Base-by-base conservation (phyloP, 2,888 invertebrate species). In the Pherbina coryleti region DNA sequence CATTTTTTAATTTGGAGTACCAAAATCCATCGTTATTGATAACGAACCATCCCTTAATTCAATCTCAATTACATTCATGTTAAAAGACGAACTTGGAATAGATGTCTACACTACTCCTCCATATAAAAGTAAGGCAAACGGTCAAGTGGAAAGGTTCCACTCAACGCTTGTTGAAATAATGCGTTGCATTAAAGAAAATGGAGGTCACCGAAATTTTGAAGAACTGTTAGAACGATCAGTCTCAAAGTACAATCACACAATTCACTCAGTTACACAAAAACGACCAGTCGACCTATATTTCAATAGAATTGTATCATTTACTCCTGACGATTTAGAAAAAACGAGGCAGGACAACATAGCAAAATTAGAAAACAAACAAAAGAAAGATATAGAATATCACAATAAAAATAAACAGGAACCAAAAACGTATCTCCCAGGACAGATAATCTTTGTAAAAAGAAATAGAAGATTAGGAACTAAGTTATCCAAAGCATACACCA, bases 181-280 rank as follows among this genome's bases (percentile, higher is more conserved):
- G n/a, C n/a, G n/a, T n/a, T n/a, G n/a, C n/a, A n/a, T n/a, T n/a
- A n/a, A n/a, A 51, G 37, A 70, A 19, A 76, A 80, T 1, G 76
- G 74, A 5, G 53, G 53, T 60, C 31, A 76, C 25, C 71, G 70
- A 37, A 69, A 14, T 11, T 78, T 78, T 34, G 57, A 77, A 9
- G 77, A 80, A 19, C 66, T 79, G 62, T 62, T 77, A 4, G 72
- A 78, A 22, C 62, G 77, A 74, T 5, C 78, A 22, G 67, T 77
- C 11, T 79, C 78, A 31, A 77, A 80, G 22, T 80, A 80, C 28
- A 80, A 78, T 19, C 73, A 34, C 17, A 73, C 70, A 14, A 76
- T 79, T 14, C 74, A 80, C 25, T 78, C 76, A 2, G 79, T 78
- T 9, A 80, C 72, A 31, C 51, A 71, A 0, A 75, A 72, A 57